Evolutionary conservation across 2,797 vertebrate genomes (phyloP).

Genomic region (Hoplostethus atlanticus): DNA sequence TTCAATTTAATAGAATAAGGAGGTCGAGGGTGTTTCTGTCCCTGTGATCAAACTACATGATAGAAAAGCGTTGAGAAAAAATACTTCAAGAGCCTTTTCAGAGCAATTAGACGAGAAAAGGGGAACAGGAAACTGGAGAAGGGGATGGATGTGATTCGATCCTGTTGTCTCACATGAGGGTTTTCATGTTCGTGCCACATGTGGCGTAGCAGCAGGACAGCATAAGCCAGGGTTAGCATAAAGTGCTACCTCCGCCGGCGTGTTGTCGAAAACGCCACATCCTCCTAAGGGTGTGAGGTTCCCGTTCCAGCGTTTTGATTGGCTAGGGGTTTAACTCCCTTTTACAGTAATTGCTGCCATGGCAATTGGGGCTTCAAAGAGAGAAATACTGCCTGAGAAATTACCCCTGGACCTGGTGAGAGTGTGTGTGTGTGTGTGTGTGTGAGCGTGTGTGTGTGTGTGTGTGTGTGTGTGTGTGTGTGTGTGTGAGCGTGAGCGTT

Average conservation of each 20-base stretch:
- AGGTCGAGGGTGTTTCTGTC: too few species aligned
- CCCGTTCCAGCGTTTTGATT: slow-evolving; percentile 29
- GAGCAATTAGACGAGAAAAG: not conserved
- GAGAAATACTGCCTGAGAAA: slow-evolving; percentile 77
- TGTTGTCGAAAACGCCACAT: slow-evolving; percentile 27
- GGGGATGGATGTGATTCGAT: slow-evolving; percentile 13
- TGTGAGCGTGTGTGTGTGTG: slow-evolving; percentile 16
- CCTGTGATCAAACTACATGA: too few species aligned
- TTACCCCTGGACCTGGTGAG: slow-evolving; percentile 54
- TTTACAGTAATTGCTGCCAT: slow-evolving; percentile 76
- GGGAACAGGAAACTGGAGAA: not conserved
- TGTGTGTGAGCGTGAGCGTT: slow-evolving; percentile 31
- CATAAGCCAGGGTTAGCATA: slow-evolving; percentile 43
- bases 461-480: slow-evolving; percentile 16
- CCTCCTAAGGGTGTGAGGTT: slow-evolving; percentile 30
- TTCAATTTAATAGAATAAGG: not conserved
- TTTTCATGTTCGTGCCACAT: slow-evolving; percentile 19
- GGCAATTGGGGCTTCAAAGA: slow-evolving; percentile 73
- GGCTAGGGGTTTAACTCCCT: slow-evolving; percentile 56
- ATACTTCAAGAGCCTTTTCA: not conserved
- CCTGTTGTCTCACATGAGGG: slow-evolving; percentile 8
- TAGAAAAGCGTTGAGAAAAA: not conserved
- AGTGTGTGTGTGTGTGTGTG: too few species aligned
- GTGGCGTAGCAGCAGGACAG: slow-evolving; percentile 22
- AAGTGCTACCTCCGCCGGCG: slow-evolving; percentile 4